Evolutionary conservation across 2,888 invertebrate genomes (phyloP).

Genomic region (Yponomeuta evonymella): DNA sequence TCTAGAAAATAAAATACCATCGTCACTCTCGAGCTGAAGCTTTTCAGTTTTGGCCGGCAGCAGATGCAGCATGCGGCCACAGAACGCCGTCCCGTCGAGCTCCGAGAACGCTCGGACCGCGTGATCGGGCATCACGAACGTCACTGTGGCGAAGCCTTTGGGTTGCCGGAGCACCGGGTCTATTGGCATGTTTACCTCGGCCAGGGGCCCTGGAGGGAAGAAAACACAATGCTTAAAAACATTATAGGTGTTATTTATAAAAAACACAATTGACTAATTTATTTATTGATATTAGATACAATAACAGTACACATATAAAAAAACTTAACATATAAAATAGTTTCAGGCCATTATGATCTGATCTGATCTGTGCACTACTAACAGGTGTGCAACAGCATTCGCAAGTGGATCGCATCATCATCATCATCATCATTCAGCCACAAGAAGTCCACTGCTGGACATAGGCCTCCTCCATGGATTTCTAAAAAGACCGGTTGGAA

Average conservation of each 20-base stretch:
- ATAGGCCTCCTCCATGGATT: too few relatives aligned
- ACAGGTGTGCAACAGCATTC: too few relatives aligned
- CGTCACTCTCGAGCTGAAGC: constrained; percentile 58
- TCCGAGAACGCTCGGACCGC: constrained; percentile 91
- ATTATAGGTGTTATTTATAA: background rate
- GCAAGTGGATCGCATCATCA: too few relatives aligned
- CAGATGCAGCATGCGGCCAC: constrained; percentile 95
- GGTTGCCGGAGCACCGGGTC: constrained; percentile 87
- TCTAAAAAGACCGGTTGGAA: too few relatives aligned
- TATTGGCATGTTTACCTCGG: constrained; percentile 92
- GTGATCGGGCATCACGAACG: constrained; percentile 96
- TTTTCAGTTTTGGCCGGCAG: constrained; percentile 88
- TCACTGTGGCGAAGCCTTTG: constrained; percentile 95
- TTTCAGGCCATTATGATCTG: too few relatives aligned
- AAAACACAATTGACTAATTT: too few relatives aligned
- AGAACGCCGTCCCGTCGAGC: constrained; percentile 93
- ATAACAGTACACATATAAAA: too few relatives aligned
- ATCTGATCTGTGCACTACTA: too few relatives aligned
- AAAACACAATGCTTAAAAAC: background rate
- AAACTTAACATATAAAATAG: too few relatives aligned
- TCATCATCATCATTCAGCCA: too few relatives aligned
- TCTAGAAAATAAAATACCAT: constrained; percentile 36
- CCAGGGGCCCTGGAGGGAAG: constrained; percentile 80
- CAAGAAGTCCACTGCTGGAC: too few relatives aligned
- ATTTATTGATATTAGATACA: too few relatives aligned